phyloP scores from a whole-genome alignment of 2,113 vertebrate genomes.

The Scytalopus superciliaris region DNA sequence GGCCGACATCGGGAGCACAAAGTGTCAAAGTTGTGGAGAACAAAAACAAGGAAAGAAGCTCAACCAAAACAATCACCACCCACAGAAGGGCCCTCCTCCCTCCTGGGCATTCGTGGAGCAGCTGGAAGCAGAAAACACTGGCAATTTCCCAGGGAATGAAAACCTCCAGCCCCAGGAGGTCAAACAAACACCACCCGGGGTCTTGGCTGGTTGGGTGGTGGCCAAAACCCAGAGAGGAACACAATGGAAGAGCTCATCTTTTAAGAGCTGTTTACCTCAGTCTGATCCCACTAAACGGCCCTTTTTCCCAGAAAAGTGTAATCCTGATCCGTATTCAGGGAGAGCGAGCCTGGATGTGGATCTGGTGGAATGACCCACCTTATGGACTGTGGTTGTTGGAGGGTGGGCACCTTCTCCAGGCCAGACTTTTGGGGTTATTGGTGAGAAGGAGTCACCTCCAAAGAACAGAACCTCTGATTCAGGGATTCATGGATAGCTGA shows the following conservation, averaged over 20 bases:
- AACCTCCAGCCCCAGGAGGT: background rate
- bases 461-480: background rate
- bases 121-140: constrained; percentile 18
- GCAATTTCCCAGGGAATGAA: background rate
- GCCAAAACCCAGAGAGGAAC: background rate
- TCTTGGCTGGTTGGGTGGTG: background rate
- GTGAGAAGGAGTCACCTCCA: background rate
- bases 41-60: background rate
- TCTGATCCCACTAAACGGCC: background rate
- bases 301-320: background rate
- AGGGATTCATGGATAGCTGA: background rate
- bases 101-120: background rate
- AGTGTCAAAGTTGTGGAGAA: background rate
- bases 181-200: background rate
- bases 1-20: background rate
- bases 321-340: background rate
- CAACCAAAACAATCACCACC: background rate
- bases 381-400: background rate
- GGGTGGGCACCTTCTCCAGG: background rate
- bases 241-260: constrained; percentile 19
- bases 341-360: accelerated
- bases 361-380: background rate
- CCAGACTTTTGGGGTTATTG: background rate
- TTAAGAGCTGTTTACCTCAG: background rate
- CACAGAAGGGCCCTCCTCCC: background rate